These are phyloP conservation scores for Griposia aprilina DNA, from an alignment of 2,888 invertebrate species.

Conservation along the genomic window DNA sequence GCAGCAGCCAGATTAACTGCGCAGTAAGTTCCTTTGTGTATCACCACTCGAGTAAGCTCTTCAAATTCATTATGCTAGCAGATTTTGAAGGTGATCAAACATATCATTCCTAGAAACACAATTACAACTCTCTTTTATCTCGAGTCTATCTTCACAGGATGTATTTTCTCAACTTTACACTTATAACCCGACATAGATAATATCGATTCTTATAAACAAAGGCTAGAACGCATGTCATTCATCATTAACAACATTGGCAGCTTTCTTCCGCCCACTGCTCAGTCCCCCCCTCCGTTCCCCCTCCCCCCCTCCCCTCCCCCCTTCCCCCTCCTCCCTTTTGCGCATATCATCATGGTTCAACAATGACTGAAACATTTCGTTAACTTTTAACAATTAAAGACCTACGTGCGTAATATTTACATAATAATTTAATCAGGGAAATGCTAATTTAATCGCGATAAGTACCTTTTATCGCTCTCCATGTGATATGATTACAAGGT, in stretches of 20 bases:
- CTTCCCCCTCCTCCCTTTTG: too few relatives aligned
- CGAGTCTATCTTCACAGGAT: background rate
- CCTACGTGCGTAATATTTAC: conserved; percentile 41
- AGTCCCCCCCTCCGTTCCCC: too few relatives aligned
- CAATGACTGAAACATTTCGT: background rate
- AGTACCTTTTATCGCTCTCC: conserved; percentile 26
- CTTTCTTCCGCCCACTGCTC: background rate
- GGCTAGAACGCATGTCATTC: background rate
- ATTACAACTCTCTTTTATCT: too few relatives aligned
- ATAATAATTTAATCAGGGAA: conserved; percentile 45
- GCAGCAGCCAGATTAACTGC: background rate
- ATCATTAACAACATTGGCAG: background rate
- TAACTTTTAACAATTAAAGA: background rate
- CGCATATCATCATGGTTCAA: background rate
- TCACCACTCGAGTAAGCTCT: background rate
- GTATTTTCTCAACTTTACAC: background rate
- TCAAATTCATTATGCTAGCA: background rate
- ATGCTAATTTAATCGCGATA: conserved; percentile 38
- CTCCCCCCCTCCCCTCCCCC: too few relatives aligned
- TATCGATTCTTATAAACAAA: background rate
- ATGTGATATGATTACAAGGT: conserved; percentile 42
- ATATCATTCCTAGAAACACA: background rate
- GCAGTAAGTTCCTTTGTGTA: background rate
- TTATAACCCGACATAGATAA: background rate
- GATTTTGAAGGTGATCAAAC: background rate